A percentile compares a stretch with the other conserved stretches of the same genome.
phyloP scores from a whole-genome alignment of 2,797 vertebrate species.

The Toxotes lorentzi region DNA sequence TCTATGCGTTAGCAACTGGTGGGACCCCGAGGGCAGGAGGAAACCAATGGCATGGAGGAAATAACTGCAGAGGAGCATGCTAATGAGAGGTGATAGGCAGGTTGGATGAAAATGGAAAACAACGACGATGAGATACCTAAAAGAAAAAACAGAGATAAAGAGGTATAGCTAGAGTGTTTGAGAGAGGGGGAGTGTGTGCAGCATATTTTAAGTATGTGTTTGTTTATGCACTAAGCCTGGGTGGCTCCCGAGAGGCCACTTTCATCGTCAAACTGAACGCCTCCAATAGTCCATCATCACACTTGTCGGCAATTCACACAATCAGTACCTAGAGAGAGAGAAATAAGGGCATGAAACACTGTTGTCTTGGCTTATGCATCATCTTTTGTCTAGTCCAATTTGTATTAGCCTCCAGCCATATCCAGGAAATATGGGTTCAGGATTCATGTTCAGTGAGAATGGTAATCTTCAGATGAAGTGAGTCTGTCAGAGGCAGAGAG shows the following conservation, averaged over 20 bases:
- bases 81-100: constrained; percentile 63
- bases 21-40: constrained; percentile 42
- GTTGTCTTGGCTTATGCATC: constrained; percentile 76
- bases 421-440: constrained; percentile 61
- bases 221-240: constrained; percentile 71
- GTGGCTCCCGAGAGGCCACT: constrained; percentile 76
- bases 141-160: constrained; percentile 43
- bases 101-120: constrained; percentile 35
- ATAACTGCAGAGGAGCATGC: constrained; percentile 56
- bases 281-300: constrained; percentile 71
- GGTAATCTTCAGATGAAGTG: constrained; percentile 79
- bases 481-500: constrained; percentile 67
- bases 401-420: constrained; percentile 73
- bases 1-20: constrained; percentile 57
- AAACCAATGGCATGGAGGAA: constrained; percentile 66
- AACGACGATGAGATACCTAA: constrained; percentile 37
- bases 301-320: constrained; percentile 72
- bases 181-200: constrained; percentile 47
- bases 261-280: constrained; percentile 71
- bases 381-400: constrained; percentile 82
- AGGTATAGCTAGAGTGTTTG: constrained; percentile 34
- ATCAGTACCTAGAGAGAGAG: constrained; percentile 72
- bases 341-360: constrained; percentile 71
- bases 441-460: constrained; percentile 70
- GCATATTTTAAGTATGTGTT: constrained; percentile 74